Percentiles rank a stretch among this genome's conserved stretches.
phyloP scores from a whole-genome alignment of 2,113 vertebrate genomes.

The Podiceps cristatus region DNA sequence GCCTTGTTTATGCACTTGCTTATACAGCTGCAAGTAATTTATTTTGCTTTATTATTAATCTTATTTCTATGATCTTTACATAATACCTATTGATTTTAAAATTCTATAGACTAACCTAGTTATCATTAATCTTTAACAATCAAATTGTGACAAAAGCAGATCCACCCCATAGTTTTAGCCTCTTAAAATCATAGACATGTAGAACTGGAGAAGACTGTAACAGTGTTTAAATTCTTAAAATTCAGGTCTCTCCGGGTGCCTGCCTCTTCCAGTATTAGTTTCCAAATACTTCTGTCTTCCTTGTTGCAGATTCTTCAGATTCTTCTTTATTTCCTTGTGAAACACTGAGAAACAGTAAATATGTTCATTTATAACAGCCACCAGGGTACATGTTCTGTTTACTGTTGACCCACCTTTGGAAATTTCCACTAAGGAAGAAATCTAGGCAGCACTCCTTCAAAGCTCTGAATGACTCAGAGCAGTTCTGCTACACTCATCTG shows the following conservation, averaged over 20 bases:
- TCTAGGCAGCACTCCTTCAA: not conserved
- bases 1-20: too few relatives aligned
- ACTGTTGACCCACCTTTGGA: not conserved
- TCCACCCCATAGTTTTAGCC: not conserved
- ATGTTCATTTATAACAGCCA: not conserved
- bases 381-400: not conserved
- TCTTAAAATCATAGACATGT: not conserved
- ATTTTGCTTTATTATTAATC: too few relatives aligned
- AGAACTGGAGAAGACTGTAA: not conserved
- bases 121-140: too few relatives aligned
- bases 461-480: not conserved
- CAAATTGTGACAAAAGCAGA: not conserved
- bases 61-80: too few relatives aligned
- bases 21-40: too few relatives aligned
- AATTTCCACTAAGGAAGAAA: not conserved
- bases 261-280: not conserved
- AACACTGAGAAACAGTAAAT: not conserved
- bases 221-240: not conserved
- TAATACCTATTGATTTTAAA: too few relatives aligned
- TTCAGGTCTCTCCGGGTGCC: not conserved
- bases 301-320: not conserved
- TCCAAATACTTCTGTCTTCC: not conserved
- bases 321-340: not conserved
- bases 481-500: not conserved
- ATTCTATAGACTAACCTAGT: too few relatives aligned